A percentile compares a stretch with the other conserved stretches of the same genome.
phyloP scores from a whole-genome alignment of 92 coral and sea anemone species.

The Micromussa lordhowensis region DNA sequence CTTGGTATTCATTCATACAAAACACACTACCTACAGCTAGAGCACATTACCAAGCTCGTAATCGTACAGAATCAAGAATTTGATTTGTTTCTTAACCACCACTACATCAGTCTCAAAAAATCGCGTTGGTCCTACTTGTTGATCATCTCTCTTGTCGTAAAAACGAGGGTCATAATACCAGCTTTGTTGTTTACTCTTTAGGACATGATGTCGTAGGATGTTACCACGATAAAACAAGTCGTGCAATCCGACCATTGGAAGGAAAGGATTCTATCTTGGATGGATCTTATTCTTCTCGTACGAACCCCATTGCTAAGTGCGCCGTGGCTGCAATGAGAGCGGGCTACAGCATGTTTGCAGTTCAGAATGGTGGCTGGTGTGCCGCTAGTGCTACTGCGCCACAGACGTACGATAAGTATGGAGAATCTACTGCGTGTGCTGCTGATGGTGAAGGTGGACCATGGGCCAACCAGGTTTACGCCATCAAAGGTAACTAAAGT shows the following conservation, averaged over 20 bases:
- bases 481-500: background rate
- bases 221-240: background rate
- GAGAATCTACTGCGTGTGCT: slow-evolving; percentile 22
- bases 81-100: no score
- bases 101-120: no score
- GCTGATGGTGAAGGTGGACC: slow-evolving; percentile 48
- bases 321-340: slow-evolving; percentile 13
- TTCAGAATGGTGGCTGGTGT: slow-evolving; percentile 55
- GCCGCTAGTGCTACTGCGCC: slow-evolving; percentile 34
- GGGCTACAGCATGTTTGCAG: slow-evolving; percentile 27
- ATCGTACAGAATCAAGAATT: no score
- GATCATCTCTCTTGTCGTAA: no score
- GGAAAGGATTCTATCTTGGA: slow-evolving; percentile 7
- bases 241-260: slow-evolving; percentile 20
- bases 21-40: no score
- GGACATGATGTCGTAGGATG: background rate
- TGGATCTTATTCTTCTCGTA: background rate
- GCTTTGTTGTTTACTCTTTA: no score
- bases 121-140: no score
- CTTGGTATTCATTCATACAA: no score
- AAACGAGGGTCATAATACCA: no score
- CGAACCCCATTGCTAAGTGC: slow-evolving; percentile 26
- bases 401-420: slow-evolving; percentile 33
- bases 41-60: no score
- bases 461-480: slow-evolving; percentile 47